Evolutionary conservation across 2,797 vertebrate species (phyloP), one percentile per base, ranked within the genome.

Genomic region (Crax fasciolata): DNA sequence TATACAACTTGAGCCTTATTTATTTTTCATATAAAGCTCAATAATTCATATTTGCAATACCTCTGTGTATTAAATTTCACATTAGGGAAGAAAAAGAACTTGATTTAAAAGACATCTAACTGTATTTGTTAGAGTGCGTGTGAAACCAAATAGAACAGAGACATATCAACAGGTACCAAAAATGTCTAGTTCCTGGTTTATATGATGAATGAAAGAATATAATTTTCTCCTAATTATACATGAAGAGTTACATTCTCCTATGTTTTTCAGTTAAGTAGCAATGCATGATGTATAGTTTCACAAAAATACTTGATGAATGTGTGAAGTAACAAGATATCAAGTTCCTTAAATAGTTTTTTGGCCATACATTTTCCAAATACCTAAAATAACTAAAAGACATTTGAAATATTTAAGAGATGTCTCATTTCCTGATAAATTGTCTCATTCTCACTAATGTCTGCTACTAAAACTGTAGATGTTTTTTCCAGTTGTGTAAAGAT

Each of bases 101-200:
- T 73, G 7, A 48, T 51, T 57, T 76, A 51, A 66, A 77, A 78
- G 2, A 20, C 0, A 0, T 49, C 8, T 85, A 21, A 5, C 3
- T 32, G 1, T 39, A 68, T 84, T 70, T 35, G 35, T 35, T 35
- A 35, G 15, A 70, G 12, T 32, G 13, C 13, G 6, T 14, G 6
- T 20, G 52, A 87, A 89, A 58, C 0, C 4, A 77, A 66, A 73
- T 20, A 4, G 13, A 91, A 8, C 9, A 35, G 35, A 35, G 35
- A 35, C 35, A 35, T 35, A 35, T 35, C 35, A 35, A 35, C 35
- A 17, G 7, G 21, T 65, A 35, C 4, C 2, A 77, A 75, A 38
- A 13, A 32, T 4, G 13, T 55, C 7, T 70, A 67, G 17, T 41
- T 75, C 11, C 23, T 74, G 44, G 12, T 13, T 73, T 41, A 43